These are phyloP conservation scores for Bombus haemorrhoidalis DNA, from an alignment of 1,140 invertebrate genomes.

Conservation along the genomic window DNA sequence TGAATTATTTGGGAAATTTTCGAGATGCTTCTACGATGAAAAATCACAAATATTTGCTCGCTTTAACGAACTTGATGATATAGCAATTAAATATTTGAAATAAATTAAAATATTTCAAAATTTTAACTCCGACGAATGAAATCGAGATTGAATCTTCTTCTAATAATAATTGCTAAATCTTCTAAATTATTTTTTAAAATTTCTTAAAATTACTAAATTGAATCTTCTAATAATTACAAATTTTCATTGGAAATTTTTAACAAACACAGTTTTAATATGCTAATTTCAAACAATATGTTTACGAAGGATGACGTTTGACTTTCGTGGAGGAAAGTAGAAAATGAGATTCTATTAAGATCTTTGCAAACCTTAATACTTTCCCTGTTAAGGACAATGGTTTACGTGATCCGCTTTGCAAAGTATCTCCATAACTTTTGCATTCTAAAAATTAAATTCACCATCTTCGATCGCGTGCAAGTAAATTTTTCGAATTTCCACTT, in stretches of 20 bases:
- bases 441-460: background rate
- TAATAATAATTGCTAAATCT: no score
- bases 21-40: no score
- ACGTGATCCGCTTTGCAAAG: background rate
- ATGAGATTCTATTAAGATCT: background rate
- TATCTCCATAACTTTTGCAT: background rate
- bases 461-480: fast-evolving
- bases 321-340: background rate
- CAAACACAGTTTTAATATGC: background rate
- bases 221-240: background rate
- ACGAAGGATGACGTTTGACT: background rate
- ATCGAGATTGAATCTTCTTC: background rate
- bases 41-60: no score
- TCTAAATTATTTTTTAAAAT: no score
- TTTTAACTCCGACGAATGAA: background rate
- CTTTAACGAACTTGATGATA: no score
- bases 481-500: background rate
- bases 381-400: background rate
- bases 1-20: no score
- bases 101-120: background rate
- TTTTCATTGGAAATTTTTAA: no score
- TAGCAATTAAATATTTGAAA: background rate
- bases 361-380: background rate
- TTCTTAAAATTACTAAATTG: background rate
- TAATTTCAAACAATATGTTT: background rate